Base-by-base conservation (phyloP, 2,113 vertebrate genomes). In the Dolichallabes microphthalmus region DNA sequence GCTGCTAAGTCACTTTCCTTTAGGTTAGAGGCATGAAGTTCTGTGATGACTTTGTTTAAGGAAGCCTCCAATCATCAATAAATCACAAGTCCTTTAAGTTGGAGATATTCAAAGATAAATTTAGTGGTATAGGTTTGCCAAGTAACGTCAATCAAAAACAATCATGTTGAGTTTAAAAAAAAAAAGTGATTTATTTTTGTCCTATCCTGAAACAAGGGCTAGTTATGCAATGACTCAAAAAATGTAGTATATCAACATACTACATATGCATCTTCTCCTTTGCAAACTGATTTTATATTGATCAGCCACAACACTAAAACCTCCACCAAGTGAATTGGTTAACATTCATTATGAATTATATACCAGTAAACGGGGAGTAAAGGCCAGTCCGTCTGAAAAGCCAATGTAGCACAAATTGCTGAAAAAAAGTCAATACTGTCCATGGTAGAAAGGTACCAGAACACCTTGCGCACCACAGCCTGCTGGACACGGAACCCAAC, bases 1-100 rank as follows among this genome's bases (percentile, higher is more conserved):
- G 32, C 27, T 35, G 69, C 68, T 61, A 68, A 57, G 35, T 69
- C 55, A 57, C 50, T 76, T 87, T 53, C 68, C 35, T 82, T 53
- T 35, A 35, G 81, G 32, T n/a, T 73, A 53, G 2, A 39, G 8
- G 57, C 20, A 57, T 2, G 30, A 32, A 68, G 45, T 77, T 39
- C 71, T 30, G 61, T 45, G 3, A 84, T 19, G 19, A n/a, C 15
- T 84, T 76, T 8, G 50, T 52, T 75, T 35, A 45, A 50, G 39
- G 8, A 75, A 61, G 35, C 60, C 19, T 2, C 5, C 3, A 35
- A 58, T 9, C 2, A 61, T 19, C 22, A 39, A 85, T 68, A 66
- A 66, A 66, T 39, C 45, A 20, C 61, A 52, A 63, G 45, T 32
- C 39, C 4, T 53, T 69, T 55, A 1, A 68, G 27, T 68, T 27